Evolutionary conservation across 2,113 vertebrate genomes (phyloP), one percentile per base, ranked within the genome.

Genomic region (Sinocyclocheilus grahami): DNA sequence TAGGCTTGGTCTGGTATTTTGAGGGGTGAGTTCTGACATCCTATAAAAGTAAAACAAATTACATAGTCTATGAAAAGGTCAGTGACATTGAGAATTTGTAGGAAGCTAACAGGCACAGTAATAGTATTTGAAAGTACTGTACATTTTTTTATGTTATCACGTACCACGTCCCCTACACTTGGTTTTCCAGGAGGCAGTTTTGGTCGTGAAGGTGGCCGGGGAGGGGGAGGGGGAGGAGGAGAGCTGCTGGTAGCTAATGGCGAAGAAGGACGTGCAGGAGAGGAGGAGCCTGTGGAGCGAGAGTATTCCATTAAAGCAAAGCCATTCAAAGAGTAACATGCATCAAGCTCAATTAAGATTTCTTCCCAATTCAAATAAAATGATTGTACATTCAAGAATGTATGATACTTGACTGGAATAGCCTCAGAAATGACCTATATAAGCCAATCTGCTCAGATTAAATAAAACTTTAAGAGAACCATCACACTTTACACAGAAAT

Each of bases 141-240:
- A 8, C 14, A 78, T 39, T 20, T 24, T 33, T 82, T 60, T 75
- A 22, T 13, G 20, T 0, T 1, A 2, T 10, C 30, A 96, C 96
- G 13, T 96, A 98, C 97, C 94, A 92, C 91, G 0, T 99, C 97
- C 55, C 95, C 93, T 2, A 96, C 92, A 13, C 92, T 87, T 71
- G 97, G 97, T 78, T 98, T 99, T 87, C 97, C 97, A 0, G 97
- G 96, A 88, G 97, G 97, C 82, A 97, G 94, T 93, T 97, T 98
- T 87, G 98, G 97, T 87, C 98, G 92, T 46, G 97, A 98, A 0
- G 97, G 95, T 24, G 97, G 97, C 0, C 97, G 94, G 22, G 97
- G 97, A n/a, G 98, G 97, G 0, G 96, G 97, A 0, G 97, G 97
- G 0, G 97, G 98, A 0, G 97, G 97, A 0, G 96, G 95, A 2